Evolutionary conservation across 2,888 invertebrate genomes (phyloP), one percentile per base, ranked within the genome.

Genomic region (Spodoptera littoralis): DNA sequence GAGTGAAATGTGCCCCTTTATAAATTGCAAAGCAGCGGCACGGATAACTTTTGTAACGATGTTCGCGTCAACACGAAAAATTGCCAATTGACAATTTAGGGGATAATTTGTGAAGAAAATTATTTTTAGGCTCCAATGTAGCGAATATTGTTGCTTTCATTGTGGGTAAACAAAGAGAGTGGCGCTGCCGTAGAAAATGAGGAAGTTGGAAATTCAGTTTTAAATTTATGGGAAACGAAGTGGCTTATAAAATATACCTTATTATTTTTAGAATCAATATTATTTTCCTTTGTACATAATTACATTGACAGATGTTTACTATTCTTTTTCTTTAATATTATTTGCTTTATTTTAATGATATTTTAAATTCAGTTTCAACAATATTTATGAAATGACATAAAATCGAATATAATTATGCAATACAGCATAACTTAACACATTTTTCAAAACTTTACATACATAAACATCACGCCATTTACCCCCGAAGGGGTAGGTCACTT

Each of bases 81-180:
- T 85, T 81, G 85, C 53, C 83, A 83, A 85, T 85, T 85, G 84
- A 80, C 85, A 85, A 85, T 80, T 85, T 84, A 76, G 72, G 43
- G 70, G 51, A 77, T 73, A 70, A 66, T 78, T 78, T 79, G 50
- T 51, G 62, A 65, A 52, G 60, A 78, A 73, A 80, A 74, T 77
- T 67, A 68, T 74, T 74, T 70, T 56, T 61, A 57, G 46, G 52
- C 44, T 52, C 11, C 44, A 57, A 50, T 58, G 52, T 64, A 46
- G 70, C 48, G 73, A 67, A 45, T 11, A 43, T 44, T 53, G 13
- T 30, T 3, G 27, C 48, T 36, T 12, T 47, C 11, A 12, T 45
- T 41, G 27, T 44, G n/a, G 46, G 46, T 60, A 49, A 24, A 57
- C 22, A 57, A 42, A 36, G 22, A 45, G 8, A 42, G 30, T n/a